These are phyloP conservation scores for Cydia splendana DNA, from an alignment of 1,140 invertebrate species.

Conservation along the genomic window DNA sequence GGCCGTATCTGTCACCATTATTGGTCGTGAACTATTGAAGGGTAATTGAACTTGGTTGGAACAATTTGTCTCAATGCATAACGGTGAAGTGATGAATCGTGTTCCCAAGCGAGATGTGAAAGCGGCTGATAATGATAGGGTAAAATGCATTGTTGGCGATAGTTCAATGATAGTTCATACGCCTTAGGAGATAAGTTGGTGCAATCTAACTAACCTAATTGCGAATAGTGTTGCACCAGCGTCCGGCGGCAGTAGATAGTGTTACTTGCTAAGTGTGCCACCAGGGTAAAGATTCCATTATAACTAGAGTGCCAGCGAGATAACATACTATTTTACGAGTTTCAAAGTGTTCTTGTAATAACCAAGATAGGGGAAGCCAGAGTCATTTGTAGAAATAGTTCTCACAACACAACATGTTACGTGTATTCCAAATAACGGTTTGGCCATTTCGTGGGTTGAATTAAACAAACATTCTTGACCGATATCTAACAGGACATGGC, in stretches of 20 bases:
- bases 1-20: slow-evolving; percentile 28
- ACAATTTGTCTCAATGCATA: slow-evolving; percentile 31
- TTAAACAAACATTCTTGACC: background rate
- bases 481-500: background rate
- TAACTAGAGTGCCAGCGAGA: slow-evolving; percentile 25
- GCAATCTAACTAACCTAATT: slow-evolving; percentile 68
- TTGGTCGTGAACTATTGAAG: slow-evolving; percentile 26
- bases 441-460: background rate
- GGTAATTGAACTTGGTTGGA: slow-evolving; percentile 31
- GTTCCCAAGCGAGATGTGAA: slow-evolving; percentile 24
- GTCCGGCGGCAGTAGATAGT: slow-evolving; percentile 54
- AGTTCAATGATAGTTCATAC: slow-evolving; percentile 32
- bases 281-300: slow-evolving; percentile 37
- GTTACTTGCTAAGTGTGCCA: slow-evolving; percentile 53
- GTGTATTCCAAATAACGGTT: background rate
- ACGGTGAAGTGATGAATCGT: slow-evolving; percentile 30
- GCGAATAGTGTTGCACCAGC: slow-evolving; percentile 53
- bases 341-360: slow-evolving; percentile 24
- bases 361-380: slow-evolving; percentile 1
- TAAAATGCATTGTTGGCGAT: slow-evolving; percentile 28
- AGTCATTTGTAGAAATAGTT: background rate
- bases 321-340: slow-evolving; percentile 15
- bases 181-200: slow-evolving; percentile 59
- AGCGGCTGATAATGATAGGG: slow-evolving; percentile 27
- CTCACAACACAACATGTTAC: background rate